Evolutionary conservation across 2,888 invertebrate genomes (phyloP).

Genomic region (Cephus pygmeus): DNA sequence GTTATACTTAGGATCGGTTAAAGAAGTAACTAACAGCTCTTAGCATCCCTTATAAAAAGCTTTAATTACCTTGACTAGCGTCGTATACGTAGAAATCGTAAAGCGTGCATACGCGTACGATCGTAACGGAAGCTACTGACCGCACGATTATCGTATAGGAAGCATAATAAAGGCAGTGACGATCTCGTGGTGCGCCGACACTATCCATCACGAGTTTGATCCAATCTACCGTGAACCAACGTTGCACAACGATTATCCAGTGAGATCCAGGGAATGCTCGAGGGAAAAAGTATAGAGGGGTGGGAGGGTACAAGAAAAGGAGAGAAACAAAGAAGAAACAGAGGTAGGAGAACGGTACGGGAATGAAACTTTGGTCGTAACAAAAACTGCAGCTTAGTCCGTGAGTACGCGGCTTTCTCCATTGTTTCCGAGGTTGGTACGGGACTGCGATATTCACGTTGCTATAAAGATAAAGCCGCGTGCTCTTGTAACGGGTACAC

Average conservation of each 20-base stretch:
- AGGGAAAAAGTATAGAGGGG: background rate
- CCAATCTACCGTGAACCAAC: constrained; percentile 7
- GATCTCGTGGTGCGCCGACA: background rate
- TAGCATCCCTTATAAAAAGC: background rate
- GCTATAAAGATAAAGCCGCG: constrained; percentile 36
- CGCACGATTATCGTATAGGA: background rate
- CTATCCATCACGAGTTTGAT: constrained; percentile 4
- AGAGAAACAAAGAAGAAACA: background rate
- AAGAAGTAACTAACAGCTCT: background rate
- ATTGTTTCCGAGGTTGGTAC: constrained; percentile 25
- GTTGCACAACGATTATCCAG: constrained; percentile 8
- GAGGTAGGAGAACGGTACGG: background rate
- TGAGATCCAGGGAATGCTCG: background rate
- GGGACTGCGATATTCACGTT: constrained; percentile 24
- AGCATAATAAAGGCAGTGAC: background rate
- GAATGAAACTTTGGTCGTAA: background rate
- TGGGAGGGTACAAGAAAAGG: background rate
- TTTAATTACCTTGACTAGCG: background rate
- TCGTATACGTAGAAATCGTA: background rate
- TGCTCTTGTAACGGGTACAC: background rate
- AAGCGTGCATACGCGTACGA: background rate
- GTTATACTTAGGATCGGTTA: background rate
- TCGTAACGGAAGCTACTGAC: background rate
- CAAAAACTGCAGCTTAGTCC: background rate
- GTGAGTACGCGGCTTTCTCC: constrained; percentile 21